Evolutionary conservation across 2,888 invertebrate species (phyloP), one percentile per base, ranked within the genome.

Genomic region (Campaea margaritaria): DNA sequence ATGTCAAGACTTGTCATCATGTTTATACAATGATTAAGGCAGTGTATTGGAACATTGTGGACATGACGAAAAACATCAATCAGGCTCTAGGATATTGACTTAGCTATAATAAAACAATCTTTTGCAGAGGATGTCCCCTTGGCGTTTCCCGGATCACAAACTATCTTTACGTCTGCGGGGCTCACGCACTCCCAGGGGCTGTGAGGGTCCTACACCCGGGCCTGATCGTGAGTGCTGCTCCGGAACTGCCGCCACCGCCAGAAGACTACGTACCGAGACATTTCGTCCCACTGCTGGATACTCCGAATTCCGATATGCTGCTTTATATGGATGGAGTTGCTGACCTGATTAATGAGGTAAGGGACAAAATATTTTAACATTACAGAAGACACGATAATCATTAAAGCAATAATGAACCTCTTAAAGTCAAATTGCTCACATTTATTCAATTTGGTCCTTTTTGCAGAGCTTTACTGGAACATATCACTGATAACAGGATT

Each of bases 201-300:
- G 91, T 98, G 36, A 93, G 94, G 65, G 93, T 93, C 1, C 88
- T 96, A 34, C 94, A 94, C 45, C 95, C 98, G 50, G 95, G 96
- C 0, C 95, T 96, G 73, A 95, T 98, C 39, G 94, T 98, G 53
- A 97, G 96, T 79, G 96, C 95, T 15, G 97, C 97, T 0, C 95
- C 96, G 0, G 98, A 98, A 79, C 93, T 97, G 45, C 97, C 97
- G 0, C 94, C 95, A 54, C 90, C 91, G 0, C 94, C 95, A 5
- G 93, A 93, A 72, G 91, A 93, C 49, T 95, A 93, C 64, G 93
- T 93, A 0, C 89, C 92, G 45, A 95, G 95, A 74, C 91, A 96
- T 63, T 94, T 95, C 65, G 94, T 98, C 11, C 94, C 95, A 16
- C 93, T 96, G 2, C 93, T 95, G 61, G 98, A 98, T 82, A 94